Evolutionary conservation across 2,797 vertebrate genomes (phyloP).

Genomic region (Gymnocypris eckloni): DNA sequence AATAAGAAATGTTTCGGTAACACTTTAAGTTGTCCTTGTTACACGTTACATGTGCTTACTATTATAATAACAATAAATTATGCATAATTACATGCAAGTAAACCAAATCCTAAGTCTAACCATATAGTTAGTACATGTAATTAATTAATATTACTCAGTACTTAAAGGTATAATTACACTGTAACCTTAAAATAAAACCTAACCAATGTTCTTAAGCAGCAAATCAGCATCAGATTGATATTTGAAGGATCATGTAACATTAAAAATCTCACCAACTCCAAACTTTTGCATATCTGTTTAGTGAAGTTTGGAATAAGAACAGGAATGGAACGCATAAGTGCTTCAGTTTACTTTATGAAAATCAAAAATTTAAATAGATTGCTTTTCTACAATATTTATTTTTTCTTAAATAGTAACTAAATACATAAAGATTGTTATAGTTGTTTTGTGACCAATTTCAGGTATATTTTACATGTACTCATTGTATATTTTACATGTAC

Average conservation of each 20-base stretch:
- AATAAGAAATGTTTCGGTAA: background rate
- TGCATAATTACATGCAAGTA: too few species aligned
- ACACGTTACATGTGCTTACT: too few species aligned
- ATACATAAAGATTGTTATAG: conserved; percentile 26
- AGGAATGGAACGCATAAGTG: background rate
- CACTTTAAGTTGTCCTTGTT: too few species aligned
- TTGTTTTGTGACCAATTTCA: conserved; percentile 72
- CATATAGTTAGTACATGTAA: too few species aligned
- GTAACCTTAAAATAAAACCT: too few species aligned
- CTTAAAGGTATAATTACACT: too few species aligned
- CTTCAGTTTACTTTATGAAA: conserved; percentile 11
- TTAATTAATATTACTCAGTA: too few species aligned
- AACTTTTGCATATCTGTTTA: background rate
- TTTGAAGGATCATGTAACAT: background rate
- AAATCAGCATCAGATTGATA: conserved; percentile 5
- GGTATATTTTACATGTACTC: conserved; percentile 73
- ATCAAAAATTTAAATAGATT: background rate
- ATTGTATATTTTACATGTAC: conserved; percentile 73
- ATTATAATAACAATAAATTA: too few species aligned
- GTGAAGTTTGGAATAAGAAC: background rate
- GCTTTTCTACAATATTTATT: conserved; percentile 17
- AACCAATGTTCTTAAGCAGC: background rate
- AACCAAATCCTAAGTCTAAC: too few species aligned
- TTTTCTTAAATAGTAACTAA: conserved; percentile 9
- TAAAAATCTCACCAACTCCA: background rate